A percentile compares a stretch with the other conserved stretches of the same genome.
These are phyloP conservation scores for Cephus rjabovi DNA, from an alignment of 2,888 invertebrate genomes.

Conservation along the genomic window DNA sequence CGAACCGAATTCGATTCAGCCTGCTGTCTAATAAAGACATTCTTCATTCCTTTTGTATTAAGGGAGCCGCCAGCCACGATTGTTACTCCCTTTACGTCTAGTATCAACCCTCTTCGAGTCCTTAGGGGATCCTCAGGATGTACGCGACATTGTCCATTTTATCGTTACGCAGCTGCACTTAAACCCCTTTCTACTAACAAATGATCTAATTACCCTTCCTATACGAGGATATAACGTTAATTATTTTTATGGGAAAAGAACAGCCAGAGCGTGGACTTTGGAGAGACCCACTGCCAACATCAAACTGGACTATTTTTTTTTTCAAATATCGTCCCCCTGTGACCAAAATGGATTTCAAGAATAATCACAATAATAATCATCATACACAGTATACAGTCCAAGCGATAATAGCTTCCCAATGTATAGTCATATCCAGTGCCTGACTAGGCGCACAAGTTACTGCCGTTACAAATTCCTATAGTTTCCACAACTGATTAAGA, in stretches of 20 bases:
- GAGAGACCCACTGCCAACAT: not conserved
- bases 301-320: not conserved
- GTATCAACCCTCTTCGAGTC: conserved; percentile 16
- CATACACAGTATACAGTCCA: no score
- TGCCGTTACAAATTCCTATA: not conserved
- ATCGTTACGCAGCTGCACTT: conserved; percentile 33
- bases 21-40: conserved; percentile 62
- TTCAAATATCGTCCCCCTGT: no score
- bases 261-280: not conserved
- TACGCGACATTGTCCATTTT: not conserved
- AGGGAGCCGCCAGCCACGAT: conserved; percentile 15
- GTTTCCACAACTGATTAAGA: not conserved
- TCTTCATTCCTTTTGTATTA: conserved; percentile 58
- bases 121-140: conserved; percentile 18
- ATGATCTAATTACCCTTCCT: conserved; percentile 34
- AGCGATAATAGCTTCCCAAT: no score
- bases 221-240: not conserved
- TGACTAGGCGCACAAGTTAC: not conserved
- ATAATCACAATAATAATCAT: not conserved
- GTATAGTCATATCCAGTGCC: not conserved
- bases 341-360: not conserved
- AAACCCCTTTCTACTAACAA: conserved; percentile 27
- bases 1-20: conserved; percentile 52
- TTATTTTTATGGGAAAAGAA: not conserved
- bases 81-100: conserved; percentile 23